Conservation (phyloP, 2,888 invertebrate genomes). For the Ophonus ardosiacus region DNA sequence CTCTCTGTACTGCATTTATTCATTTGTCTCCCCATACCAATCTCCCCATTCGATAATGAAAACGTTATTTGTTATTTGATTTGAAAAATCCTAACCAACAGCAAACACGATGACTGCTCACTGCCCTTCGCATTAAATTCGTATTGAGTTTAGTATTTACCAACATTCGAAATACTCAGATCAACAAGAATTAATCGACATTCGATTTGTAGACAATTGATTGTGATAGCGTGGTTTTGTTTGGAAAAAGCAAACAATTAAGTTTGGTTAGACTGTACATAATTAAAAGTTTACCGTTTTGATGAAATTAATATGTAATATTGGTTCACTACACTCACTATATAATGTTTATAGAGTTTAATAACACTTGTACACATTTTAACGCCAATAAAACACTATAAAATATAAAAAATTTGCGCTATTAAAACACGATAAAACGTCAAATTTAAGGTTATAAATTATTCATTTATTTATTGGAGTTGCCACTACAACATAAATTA, state of each 20-base stretch:
- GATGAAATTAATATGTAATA: not conserved
- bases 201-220: not conserved
- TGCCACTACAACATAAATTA: too few species aligned
- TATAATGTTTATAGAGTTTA: not conserved
- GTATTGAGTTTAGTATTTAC: slow-evolving; percentile 28
- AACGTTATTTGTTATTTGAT: slow-evolving; percentile 50
- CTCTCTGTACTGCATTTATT: not conserved
- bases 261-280: not conserved
- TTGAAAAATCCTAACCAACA: slow-evolving; percentile 34
- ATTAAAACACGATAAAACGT: not conserved
- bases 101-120: slow-evolving; percentile 31
- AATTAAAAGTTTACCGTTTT: not conserved
- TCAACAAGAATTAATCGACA: not conserved
- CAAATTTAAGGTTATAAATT: too few species aligned
- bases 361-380: not conserved
- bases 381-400: not conserved
- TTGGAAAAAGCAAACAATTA: not conserved
- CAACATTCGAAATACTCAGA: not conserved
- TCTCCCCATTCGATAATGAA: slow-evolving; percentile 1
- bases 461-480: too few species aligned
- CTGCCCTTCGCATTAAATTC: slow-evolving; percentile 17
- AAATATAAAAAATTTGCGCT: not conserved
- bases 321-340: not conserved
- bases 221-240: not conserved
- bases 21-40: not conserved